These are phyloP conservation scores for Heliothis virescens DNA, from an alignment of 1,140 invertebrate species.

Conservation along the genomic window DNA sequence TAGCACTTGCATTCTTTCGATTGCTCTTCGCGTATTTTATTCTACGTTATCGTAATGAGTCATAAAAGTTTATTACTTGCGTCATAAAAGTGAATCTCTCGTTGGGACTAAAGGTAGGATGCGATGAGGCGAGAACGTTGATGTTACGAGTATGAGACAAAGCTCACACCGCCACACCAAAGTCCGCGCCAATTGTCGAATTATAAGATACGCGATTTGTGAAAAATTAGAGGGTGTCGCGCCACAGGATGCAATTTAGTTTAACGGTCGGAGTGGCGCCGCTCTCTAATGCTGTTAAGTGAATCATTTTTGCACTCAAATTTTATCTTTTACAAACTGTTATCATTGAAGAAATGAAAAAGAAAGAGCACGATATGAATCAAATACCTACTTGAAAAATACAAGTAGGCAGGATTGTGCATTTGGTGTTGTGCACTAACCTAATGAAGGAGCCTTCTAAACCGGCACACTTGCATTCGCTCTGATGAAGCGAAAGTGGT, in stretches of 20 bases:
- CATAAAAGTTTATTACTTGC: conserved; percentile 71
- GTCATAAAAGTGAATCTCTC: conserved; percentile 69
- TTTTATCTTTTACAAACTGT: conserved; percentile 3
- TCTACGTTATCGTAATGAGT: conserved; percentile 73
- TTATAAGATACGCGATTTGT: conserved; percentile 23
- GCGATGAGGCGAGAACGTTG: conserved; percentile 56
- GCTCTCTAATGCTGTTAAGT: conserved; percentile 20
- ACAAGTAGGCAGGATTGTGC: not conserved
- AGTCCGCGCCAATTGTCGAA: conserved; percentile 32
- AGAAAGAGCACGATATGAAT: not conserved
- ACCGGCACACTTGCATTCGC: conserved; percentile 29
- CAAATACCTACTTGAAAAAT: not conserved
- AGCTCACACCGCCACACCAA: conserved; percentile 12
- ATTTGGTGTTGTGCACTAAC: not conserved
- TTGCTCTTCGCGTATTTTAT: conserved; percentile 69
- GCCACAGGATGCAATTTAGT: conserved; percentile 34
- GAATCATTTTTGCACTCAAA: conserved; percentile 16
- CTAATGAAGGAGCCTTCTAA: conserved; percentile 5
- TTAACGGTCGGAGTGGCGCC: conserved; percentile 34
- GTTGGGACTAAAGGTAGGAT: conserved; percentile 59
- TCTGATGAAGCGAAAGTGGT: conserved; percentile 56
- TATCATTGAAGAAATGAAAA: not conserved
- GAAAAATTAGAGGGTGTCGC: conserved; percentile 31
- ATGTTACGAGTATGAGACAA: conserved; percentile 52
- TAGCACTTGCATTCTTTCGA: conserved; percentile 65